Evolutionary conservation across 2,797 vertebrate species (phyloP).

Genomic region (Buceros bicornis): DNA sequence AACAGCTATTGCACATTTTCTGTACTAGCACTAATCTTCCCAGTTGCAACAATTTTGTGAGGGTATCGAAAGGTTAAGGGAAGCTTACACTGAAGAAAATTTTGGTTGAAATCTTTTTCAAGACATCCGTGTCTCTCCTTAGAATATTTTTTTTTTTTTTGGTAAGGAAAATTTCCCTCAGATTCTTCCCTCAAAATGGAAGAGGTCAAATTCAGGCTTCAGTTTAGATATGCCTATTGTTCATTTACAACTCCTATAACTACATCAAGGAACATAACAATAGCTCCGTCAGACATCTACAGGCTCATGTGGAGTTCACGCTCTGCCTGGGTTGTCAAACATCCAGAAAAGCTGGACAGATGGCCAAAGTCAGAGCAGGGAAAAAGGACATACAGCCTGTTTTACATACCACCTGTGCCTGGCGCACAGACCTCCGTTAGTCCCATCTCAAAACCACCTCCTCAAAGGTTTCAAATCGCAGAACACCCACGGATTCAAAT

Average conservation of each 20-base stretch:
- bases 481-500: not conserved
- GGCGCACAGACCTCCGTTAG: not conserved
- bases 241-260: not conserved
- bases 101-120: not conserved
- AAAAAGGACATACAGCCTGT: not conserved
- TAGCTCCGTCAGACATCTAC: not conserved
- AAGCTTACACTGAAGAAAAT: not conserved
- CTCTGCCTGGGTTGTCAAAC: not conserved
- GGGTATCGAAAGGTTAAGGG: not conserved
- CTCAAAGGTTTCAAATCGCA: not conserved
- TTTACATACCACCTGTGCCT: not conserved
- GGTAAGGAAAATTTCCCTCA: not conserved
- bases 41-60: not conserved
- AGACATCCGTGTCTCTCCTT: not conserved
- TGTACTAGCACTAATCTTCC: not conserved
- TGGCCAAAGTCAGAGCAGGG: not conserved
- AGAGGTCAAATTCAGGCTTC: not conserved
- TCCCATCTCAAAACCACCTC: not conserved
- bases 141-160: not conserved
- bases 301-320: not conserved
- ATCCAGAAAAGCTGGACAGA: not conserved
- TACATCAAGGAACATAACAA: not conserved
- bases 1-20: not conserved
- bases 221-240: not conserved
- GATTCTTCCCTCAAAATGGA: not conserved